Evolutionary conservation across 2,888 invertebrate species (phyloP).

Genomic region (Protodeltote pygarga): DNA sequence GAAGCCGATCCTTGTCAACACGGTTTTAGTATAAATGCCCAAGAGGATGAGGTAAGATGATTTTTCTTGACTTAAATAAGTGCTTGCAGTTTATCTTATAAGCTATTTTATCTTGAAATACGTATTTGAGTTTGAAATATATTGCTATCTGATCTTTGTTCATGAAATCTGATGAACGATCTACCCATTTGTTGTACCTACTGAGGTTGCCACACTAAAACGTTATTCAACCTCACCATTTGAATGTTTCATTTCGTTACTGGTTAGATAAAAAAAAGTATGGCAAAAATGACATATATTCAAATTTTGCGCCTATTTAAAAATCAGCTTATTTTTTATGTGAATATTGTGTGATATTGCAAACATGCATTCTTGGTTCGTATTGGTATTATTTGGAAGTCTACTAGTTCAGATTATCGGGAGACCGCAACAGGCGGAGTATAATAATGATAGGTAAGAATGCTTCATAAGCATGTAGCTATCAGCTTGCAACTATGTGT

Average conservation of each 20-base stretch:
- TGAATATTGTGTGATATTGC: slow-evolving; percentile 44
- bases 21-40: no score
- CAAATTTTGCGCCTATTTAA: slow-evolving; percentile 41
- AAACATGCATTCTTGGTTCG: slow-evolving; percentile 58
- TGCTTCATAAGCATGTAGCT: no score
- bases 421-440: slow-evolving; percentile 58
- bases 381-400: slow-evolving; percentile 49
- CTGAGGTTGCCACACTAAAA: neutral
- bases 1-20: no score
- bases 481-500: no score
- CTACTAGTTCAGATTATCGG: slow-evolving; percentile 39
- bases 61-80: no score
- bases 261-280: slow-evolving; percentile 34
- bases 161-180: no score
- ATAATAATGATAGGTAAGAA: slow-evolving; percentile 59
- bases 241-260: slow-evolving; percentile 8
- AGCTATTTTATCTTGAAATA: no score
- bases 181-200: no score
- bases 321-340: slow-evolving; percentile 52
- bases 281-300: slow-evolving; percentile 40
- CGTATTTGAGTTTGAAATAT: no score
- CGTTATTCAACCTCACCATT: slow-evolving; percentile 4
- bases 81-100: no score
- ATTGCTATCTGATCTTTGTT: no score
- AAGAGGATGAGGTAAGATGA: no score